Evolutionary conservation across 2,113 vertebrate species (phyloP).

Genomic region (Stegastes partitus): DNA sequence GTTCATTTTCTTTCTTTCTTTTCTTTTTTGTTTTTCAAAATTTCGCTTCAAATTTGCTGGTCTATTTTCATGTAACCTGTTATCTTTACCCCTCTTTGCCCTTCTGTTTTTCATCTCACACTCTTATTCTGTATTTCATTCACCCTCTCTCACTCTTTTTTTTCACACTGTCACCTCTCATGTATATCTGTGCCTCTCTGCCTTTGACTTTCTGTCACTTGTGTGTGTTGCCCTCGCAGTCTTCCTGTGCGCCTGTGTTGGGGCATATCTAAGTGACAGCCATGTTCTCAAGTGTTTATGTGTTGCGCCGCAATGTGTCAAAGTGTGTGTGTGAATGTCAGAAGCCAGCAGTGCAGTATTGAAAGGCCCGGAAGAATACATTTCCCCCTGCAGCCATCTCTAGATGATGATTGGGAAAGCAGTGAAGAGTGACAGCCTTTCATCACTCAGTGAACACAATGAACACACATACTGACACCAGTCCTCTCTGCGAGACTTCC

Average conservation of each 20-base stretch:
- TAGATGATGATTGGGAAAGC: slow-evolving; percentile 36
- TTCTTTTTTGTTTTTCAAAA: too few species aligned
- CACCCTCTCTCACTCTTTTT: background rate
- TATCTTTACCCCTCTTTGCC: too few species aligned
- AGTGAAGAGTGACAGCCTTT: slow-evolving; percentile 54
- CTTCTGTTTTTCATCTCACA: too few species aligned
- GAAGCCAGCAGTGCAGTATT: slow-evolving; percentile 22
- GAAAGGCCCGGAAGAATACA: slow-evolving; percentile 27
- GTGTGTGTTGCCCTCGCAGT: background rate
- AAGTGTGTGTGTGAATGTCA: slow-evolving; percentile 44
- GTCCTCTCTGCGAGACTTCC: slow-evolving; percentile 30
- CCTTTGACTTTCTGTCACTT: background rate
- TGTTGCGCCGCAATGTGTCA: slow-evolving; percentile 28
- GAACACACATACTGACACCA: slow-evolving; percentile 37
- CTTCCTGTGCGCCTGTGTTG: slow-evolving; percentile 16
- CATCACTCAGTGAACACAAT: slow-evolving; percentile 45
- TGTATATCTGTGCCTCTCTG: background rate
- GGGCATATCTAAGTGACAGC: slow-evolving; percentile 12
- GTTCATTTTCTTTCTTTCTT: too few species aligned
- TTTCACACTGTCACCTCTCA: background rate
- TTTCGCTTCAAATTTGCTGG: too few species aligned
- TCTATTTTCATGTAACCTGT: too few species aligned
- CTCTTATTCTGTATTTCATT: too few species aligned
- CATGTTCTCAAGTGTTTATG: slow-evolving; percentile 24
- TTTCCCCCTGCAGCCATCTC: slow-evolving; percentile 29